phyloP scores from a whole-genome alignment of 2,113 vertebrate genomes.

The Trichomycterus rosablanca region DNA sequence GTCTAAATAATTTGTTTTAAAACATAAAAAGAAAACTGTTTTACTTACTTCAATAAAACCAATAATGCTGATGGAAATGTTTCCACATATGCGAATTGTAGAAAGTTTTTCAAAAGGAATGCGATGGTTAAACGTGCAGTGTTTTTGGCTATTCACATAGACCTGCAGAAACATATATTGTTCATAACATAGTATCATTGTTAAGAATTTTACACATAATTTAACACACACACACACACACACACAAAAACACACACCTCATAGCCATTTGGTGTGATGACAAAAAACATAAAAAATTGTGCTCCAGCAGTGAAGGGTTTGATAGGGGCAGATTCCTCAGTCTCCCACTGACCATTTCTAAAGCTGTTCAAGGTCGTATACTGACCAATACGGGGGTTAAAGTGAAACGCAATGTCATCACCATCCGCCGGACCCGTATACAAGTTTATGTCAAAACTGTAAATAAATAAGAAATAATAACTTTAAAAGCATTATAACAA shows the following conservation, averaged over 20 bases:
- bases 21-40: too few relatives aligned
- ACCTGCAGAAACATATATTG: constrained; percentile 2
- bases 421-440: neutral
- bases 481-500: too few relatives aligned
- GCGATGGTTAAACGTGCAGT: constrained; percentile 18
- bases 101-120: constrained; percentile 4
- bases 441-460: constrained; percentile 15
- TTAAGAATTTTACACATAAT: too few relatives aligned
- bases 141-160: neutral
- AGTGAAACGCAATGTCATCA: constrained; percentile 3
- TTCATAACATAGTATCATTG: too few relatives aligned
- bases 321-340: neutral
- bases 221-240: too few relatives aligned
- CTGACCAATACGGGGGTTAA: neutral
- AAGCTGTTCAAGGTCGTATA: neutral
- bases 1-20: too few relatives aligned
- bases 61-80: neutral
- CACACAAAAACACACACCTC: too few relatives aligned
- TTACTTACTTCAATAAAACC: constrained; percentile 15
- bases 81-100: neutral
- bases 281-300: neutral
- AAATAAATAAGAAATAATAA: too few relatives aligned
- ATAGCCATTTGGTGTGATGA: neutral
- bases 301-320: constrained; percentile 14
- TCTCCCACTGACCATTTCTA: neutral